Percentiles rank a stretch among this genome's conserved stretches.
phyloP scores from a whole-genome alignment of 2,888 invertebrate genomes.

The Rhabditoides inermis region DNA sequence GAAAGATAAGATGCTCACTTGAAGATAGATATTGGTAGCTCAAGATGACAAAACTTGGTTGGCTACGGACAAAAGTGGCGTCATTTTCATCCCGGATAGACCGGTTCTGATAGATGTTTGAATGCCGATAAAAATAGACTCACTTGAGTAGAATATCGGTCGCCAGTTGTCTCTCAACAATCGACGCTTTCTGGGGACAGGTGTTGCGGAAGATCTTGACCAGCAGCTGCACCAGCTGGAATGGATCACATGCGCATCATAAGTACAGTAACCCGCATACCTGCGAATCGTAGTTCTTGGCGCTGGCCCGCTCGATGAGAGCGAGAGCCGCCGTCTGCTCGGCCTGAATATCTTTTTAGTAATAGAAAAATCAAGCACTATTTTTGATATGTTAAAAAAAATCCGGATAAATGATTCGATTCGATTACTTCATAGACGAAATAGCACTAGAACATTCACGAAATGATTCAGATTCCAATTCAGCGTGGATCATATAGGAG shows the following conservation, averaged over 20 bases:
- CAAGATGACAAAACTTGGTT: too few relatives aligned
- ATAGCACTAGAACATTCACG: too few relatives aligned
- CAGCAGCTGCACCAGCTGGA: constrained; percentile 20
- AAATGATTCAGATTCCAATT: too few relatives aligned
- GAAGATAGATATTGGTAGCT: too few relatives aligned
- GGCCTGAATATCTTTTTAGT: neutral
- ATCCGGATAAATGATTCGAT: constrained; percentile 3
- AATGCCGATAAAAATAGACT: neutral
- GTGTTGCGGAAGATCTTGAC: constrained; percentile 36
- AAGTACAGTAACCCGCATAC: neutral
- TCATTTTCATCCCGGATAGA: too few relatives aligned
- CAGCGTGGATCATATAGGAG: too few relatives aligned
- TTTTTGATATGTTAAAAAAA: constrained; percentile 1
- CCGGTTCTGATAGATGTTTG: too few relatives aligned
- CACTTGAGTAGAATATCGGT: constrained; percentile 29
- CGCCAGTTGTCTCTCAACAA: constrained; percentile 27
- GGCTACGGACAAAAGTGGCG: too few relatives aligned
- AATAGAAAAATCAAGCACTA: neutral
- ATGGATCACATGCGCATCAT: neutral
- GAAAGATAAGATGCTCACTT: too few relatives aligned
- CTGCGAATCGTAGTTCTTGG: constrained; percentile 16
- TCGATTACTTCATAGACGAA: too few relatives aligned
- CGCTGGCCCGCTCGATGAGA: constrained; percentile 10
- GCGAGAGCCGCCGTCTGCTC: constrained; percentile 18
- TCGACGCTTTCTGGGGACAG: constrained; percentile 21